Evolutionary conservation across 2,113 vertebrate species (phyloP), one percentile per base, ranked within the genome.

Genomic region (Myotis yumanensis): DNA sequence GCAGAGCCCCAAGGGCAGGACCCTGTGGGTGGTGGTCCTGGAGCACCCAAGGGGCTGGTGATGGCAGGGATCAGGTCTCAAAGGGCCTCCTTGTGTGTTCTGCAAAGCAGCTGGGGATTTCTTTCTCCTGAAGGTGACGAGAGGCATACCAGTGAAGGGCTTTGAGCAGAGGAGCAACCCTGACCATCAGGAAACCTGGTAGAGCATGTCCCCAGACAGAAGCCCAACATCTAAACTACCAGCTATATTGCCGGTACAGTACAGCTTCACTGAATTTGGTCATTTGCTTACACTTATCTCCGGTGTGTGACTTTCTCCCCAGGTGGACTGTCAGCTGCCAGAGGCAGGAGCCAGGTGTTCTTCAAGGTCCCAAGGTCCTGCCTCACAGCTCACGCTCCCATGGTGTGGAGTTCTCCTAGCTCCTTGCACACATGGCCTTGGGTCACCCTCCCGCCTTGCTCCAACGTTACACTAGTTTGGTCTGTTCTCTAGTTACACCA

Each of bases 211-310:
- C 18, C 30, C 52, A 51, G 30, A 62, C 11, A 84, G 71, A 75
- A 81, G 51, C 30, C 46, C 16, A 2, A 12, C 4, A 3, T 35
- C 23, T 43, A 32, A 52, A 52, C 35, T 4, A 23, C 73, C 25
- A 59, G 4, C 73, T 22, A 0, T 0, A 15, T 6, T 28, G 10
- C 32, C 62, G 12, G 15, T 48, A 4, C 4, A 3, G 48, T 23
- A 17, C 43, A 43, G 11, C 57, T n/a, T 35, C 30, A 2, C 2
- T 9, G 22, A 20, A 3, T n/a, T 52, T n/a, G 59, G 17, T 32
- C 51, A 17, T 25, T 30, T 35, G 32, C 1, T 90, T 52, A 37
- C n/a, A 23, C 59, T 77, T 51, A 46, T 75, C 48, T 93, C 86
- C 77, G 73, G 59, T 23, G 3, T 51, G 7, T 59, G 25, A 7